Evolutionary conservation across 2,888 invertebrate species (phyloP), one percentile per base, ranked within the genome.

Genomic region (Eupithecia dodoneata): DNA sequence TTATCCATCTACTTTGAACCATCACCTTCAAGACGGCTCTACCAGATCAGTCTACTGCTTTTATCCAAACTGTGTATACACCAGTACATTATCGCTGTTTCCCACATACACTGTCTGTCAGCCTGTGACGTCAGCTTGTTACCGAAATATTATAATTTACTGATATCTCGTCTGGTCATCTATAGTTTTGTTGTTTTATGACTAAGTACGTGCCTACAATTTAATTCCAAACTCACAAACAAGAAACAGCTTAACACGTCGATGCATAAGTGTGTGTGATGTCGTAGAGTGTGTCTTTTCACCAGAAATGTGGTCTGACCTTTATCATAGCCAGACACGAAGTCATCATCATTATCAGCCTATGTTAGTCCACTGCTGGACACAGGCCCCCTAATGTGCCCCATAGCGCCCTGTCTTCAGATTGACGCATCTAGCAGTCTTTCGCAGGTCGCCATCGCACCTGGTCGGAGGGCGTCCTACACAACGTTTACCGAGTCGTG

Each of bases 101-200:
- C 85, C 86, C 85, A 86, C 85, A 85, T 82, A 80, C 81, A 79
- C 81, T 74, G 67, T 75, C 80, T 85, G 87, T 84, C 85, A 85
- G 84, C 79, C 75, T 79, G 55, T 79, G 84, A 80, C 82, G 79
- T 85, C 85, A 86, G 82, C 83, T 85, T 82, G 85, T 79, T 80
- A 73, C 74, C 79, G 73, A 75, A 78, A 73, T 70, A 76, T 55
- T 15, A 72, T 41, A 77, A 55, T 67, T 71, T 72, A 71, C 49
- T 71, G 47, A 49, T 70, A 70, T 70, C 70, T 70, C 9, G 71
- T 42, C 59, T 18, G 30, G 63, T 72, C 55, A 44, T 72, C 18
- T 55, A 41, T 10, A 4, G 63, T 30, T 52, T n/a, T 42, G 45
- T 69, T 69, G 69, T 69, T 45, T 69, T n/a, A 18, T 63, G 30